Percentiles rank a stretch among this genome's conserved stretches.
phyloP scores from a whole-genome alignment of 2,888 invertebrate genomes.

The Ophioninae sp. region DNA sequence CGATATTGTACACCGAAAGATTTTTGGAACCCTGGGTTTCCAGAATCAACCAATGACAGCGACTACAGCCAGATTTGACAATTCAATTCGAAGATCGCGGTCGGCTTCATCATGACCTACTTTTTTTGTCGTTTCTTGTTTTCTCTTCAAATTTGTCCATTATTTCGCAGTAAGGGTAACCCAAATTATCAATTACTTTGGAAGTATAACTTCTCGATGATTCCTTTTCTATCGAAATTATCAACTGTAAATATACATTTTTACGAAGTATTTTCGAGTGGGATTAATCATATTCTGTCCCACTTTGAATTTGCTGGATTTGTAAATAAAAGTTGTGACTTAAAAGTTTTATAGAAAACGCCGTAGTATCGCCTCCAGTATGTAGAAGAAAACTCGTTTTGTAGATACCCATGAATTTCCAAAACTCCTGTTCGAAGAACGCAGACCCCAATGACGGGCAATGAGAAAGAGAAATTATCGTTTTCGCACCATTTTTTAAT shows the following conservation, averaged over 20 bases:
- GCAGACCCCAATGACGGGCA: too few species aligned
- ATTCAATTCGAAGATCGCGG: background rate
- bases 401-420: too few species aligned
- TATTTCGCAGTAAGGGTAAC: background rate
- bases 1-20: constrained; percentile 77
- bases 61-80: constrained; percentile 38
- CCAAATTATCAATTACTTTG: background rate
- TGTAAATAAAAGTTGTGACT: background rate
- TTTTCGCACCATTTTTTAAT: too few species aligned
- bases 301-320: background rate
- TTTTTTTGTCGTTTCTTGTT: background rate
- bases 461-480: too few species aligned
- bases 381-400: too few species aligned
- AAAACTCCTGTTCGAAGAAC: too few species aligned
- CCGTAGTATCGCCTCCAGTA: background rate
- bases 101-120: background rate
- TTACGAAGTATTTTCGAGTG: background rate
- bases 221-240: background rate
- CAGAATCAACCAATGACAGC: constrained; percentile 69
- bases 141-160: background rate
- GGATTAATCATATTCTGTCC: background rate
- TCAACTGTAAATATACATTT: background rate
- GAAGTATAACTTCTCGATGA: background rate
- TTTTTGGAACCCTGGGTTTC: constrained; percentile 79
- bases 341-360: background rate